Percentiles rank a stretch among this genome's conserved stretches.
These are phyloP conservation scores for Malurus splendens DNA, from an alignment of 2,797 vertebrate genomes.

Conservation along the genomic window DNA sequence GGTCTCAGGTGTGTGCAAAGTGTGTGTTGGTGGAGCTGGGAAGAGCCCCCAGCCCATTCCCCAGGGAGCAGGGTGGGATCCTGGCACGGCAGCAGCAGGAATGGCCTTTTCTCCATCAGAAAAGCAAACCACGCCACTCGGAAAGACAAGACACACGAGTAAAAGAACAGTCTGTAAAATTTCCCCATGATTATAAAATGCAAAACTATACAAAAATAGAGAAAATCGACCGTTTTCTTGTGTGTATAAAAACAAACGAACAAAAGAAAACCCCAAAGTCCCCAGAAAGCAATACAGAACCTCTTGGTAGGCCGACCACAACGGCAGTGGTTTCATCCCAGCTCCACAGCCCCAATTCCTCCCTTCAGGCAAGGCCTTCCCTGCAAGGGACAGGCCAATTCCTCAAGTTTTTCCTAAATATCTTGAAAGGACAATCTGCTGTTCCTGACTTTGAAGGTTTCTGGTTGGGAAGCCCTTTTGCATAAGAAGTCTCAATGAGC, in stretches of 20 bases:
- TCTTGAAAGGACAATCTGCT: not conserved
- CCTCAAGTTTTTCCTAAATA: not conserved
- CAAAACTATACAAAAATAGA: conserved; percentile 76
- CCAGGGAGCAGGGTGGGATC: not conserved
- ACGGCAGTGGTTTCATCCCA: fast-evolving
- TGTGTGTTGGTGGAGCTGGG: not conserved
- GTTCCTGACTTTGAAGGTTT: not conserved
- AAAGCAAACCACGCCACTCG: conserved; percentile 40
- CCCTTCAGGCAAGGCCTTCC: not conserved
- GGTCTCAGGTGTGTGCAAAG: not conserved
- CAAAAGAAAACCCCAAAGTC: not conserved
- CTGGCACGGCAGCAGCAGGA: conserved; percentile 23
- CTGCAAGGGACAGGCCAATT: not conserved
- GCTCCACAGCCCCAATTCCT: not conserved
- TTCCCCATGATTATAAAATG: conserved; percentile 68
- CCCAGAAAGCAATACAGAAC: not conserved
- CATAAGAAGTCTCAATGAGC: not conserved
- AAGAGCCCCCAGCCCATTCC: not conserved
- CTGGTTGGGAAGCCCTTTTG: not conserved
- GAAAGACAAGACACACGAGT: conserved; percentile 14
- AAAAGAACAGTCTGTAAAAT: conserved; percentile 58
- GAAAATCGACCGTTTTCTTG: conserved; percentile 35
- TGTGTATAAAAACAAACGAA: conserved; percentile 28
- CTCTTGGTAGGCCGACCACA: not conserved
- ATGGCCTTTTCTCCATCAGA: conserved; percentile 16